Evolutionary conservation across 2,797 vertebrate genomes (phyloP), one percentile per base, ranked within the genome.

Genomic region (Emys orbicularis): DNA sequence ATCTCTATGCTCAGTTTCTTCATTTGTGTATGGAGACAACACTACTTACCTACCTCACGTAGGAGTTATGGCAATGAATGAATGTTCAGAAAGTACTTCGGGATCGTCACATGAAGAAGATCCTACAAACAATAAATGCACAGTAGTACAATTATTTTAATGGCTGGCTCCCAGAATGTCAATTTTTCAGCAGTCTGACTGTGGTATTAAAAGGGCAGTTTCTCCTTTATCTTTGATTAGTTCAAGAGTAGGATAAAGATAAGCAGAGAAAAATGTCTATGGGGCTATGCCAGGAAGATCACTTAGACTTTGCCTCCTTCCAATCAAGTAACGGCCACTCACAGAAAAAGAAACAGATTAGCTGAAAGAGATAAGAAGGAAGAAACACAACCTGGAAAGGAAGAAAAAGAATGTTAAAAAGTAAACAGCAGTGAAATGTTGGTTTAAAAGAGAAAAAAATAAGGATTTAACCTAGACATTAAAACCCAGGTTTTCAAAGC

Each of bases 121-220:
- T 6, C n/a, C 18, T 54, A 3, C 29, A 2, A 87, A 84, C 34
- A 85, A 4, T 61, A 74, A 74, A 52, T 0, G 0, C 2, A 76
- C 76, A 83, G 25, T 2, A 81, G 81, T 23, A 41, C 10, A 84
- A 21, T 65, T 8, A 2, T 83, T 77, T 77, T 90, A 54, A 79
- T 23, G 76, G 1, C n/a, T 72, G n/a, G 19, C 19, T 41, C 9
- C n/a, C 16, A 56, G 2, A 2, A 11, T 90, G 1, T 19, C 84
- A 81, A 4, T 83, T 6, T 16, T 29, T 77, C 27, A 47, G 27
- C 13, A 77, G 44, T 41, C 44, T 76, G 27, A 76, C 27, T 44
- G 25, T 44, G 27, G 12, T 90, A 27, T 15, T 59, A 31, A 90
- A 72, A 1, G 57, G 4, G 6, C 10, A 81, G 19, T 65, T 15